Base-by-base conservation (phyloP, 2,888 invertebrate genomes). In the Tridacna gigas region DNA sequence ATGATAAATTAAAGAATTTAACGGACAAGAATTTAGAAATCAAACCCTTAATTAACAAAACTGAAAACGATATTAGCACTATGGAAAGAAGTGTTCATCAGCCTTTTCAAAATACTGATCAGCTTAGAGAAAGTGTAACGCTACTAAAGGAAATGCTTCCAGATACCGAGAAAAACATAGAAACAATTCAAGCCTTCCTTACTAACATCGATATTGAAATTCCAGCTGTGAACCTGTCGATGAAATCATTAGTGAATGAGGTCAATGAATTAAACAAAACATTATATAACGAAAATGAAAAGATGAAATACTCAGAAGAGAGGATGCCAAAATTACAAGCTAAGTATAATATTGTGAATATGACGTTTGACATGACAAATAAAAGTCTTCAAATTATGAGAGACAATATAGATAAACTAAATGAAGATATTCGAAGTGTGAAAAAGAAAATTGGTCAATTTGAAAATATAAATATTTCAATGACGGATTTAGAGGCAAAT, bases 301-400 rank as follows among this genome's bases (percentile, higher is more conserved):
- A 88, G 51, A 69, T 60, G 7, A 26, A 65, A 15, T 85, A 74
- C 61, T 51, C 69, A 9, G 69, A 84, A 9, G 66, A 77, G 13
- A 67, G 76, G 15, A 20, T 82, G 25, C 86, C 88, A 1, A 48
- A 45, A 45, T 48, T 88, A 61, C 37, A 82, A 45, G 65, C 76
- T 13, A 77, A 74, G 25, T 82, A 86, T 47, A 26, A 77, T 77
- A 60, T 22, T 15, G 74, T 66, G 20, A 86, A 80, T 26, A 22
- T 37, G 15, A 84, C 82, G 20, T 80, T 88, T 76, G 51, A 80
- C 7, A 74, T 82, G 60, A 82, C 82, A 65, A 88, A 88, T 56
- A 69, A 77, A 65, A 80, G 86, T 51, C 74, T 88, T 9, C 47
- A 82, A 13, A 51, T 25, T 11, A 82, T 88, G 80, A 77, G 69